These are phyloP conservation scores for Polypedilum vanderplanki DNA, from an alignment of 1,140 invertebrate genomes.

Conservation along the genomic window DNA sequence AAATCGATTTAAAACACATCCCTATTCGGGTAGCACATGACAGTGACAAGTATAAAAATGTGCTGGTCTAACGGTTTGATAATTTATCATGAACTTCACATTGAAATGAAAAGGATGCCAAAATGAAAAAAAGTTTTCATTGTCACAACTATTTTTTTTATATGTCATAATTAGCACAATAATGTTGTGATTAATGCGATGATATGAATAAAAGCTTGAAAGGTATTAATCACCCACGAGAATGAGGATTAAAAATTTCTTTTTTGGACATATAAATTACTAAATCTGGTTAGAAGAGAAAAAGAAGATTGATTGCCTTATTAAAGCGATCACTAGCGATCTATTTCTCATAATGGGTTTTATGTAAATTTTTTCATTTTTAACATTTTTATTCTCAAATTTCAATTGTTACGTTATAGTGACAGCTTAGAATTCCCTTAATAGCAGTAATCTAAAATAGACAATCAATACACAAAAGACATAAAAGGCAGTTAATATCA, in stretches of 20 bases:
- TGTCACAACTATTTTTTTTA: constrained; percentile 8
- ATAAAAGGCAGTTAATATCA: constrained; percentile 18
- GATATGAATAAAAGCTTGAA: no score
- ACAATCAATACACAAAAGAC: constrained; percentile 18
- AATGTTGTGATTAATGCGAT: background rate
- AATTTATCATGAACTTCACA: constrained; percentile 7
- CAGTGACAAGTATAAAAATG: background rate
- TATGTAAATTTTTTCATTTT: no score
- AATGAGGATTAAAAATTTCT: no score
- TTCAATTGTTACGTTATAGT: no score
- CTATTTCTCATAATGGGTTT: no score
- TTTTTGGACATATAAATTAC: no score
- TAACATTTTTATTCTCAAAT: no score
- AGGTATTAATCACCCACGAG: no score
- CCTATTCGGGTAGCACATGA: background rate
- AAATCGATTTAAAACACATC: background rate
- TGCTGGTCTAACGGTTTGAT: background rate
- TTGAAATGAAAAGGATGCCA: background rate
- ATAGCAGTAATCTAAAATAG: background rate
- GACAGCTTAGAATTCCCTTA: no score
- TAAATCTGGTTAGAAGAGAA: no score
- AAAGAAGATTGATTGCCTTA: no score
- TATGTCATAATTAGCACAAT: background rate
- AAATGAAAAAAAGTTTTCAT: background rate
- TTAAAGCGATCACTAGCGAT: no score